These are phyloP conservation scores for Charanyca ferruginea DNA, from an alignment of 2,888 invertebrate species.

Conservation along the genomic window DNA sequence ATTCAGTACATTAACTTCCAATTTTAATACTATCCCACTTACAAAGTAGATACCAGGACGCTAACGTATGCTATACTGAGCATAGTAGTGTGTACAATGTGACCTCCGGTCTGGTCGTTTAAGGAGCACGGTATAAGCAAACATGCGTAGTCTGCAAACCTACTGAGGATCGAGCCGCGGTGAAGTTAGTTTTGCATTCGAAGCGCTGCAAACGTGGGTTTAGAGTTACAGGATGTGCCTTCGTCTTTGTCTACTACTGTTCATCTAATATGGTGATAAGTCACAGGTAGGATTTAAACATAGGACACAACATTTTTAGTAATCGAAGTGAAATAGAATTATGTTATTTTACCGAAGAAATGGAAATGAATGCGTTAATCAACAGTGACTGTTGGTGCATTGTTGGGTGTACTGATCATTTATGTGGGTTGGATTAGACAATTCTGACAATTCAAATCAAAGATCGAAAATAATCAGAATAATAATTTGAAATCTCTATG, in stretches of 20 bases:
- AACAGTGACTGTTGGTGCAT: background rate
- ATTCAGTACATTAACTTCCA: constrained; percentile 8
- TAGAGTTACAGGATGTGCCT: constrained; percentile 38
- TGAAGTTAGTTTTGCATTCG: constrained; percentile 72
- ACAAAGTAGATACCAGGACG: constrained; percentile 42
- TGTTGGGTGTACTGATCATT: too few relatives aligned
- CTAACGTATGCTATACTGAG: constrained; percentile 44
- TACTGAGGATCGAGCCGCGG: constrained; percentile 64
- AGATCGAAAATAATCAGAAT: too few relatives aligned
- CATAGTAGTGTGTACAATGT: constrained; percentile 47
- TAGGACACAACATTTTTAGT: too few relatives aligned
- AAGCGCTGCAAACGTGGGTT: constrained; percentile 51
- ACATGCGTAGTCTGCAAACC: constrained; percentile 68
- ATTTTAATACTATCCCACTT: constrained; percentile 30
- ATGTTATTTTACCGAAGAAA: background rate
- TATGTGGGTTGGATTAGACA: too few relatives aligned
- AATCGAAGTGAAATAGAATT: too few relatives aligned
- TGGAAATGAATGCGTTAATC: background rate
- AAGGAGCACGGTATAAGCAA: constrained; percentile 69
- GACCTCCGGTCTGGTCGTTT: constrained; percentile 64
- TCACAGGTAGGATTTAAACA: too few relatives aligned
- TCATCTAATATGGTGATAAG: background rate
- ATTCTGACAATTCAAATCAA: too few relatives aligned
- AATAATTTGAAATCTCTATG: too few relatives aligned
- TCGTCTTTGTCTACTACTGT: background rate